Evolutionary conservation across 2,113 vertebrate species (phyloP).

Genomic region (Fulica atra): DNA sequence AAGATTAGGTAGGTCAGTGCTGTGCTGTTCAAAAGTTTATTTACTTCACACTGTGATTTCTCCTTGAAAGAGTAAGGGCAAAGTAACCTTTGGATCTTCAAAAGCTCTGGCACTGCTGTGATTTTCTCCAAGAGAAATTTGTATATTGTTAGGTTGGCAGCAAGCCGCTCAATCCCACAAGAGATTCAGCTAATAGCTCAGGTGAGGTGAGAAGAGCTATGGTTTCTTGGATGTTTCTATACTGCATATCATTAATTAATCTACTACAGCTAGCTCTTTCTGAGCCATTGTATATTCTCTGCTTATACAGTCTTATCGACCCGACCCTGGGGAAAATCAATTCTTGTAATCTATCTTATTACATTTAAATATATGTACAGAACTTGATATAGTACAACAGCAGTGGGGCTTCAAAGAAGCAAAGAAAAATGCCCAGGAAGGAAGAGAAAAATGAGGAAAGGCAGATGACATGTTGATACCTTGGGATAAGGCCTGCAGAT

Average conservation of each 20-base stretch:
- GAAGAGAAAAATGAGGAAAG: not conserved
- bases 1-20: constrained; percentile 18
- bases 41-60: constrained; percentile 50
- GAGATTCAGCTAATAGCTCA: constrained; percentile 35
- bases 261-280: constrained; percentile 16
- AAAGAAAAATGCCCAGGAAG: not conserved
- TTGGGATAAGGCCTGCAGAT: not conserved
- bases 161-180: not conserved
- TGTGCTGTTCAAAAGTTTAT: constrained; percentile 24
- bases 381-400: not conserved
- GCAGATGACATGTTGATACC: not conserved
- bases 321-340: constrained; percentile 60
- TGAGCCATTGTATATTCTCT: not conserved
- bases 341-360: constrained; percentile 63
- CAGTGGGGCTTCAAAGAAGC: not conserved
- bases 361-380: constrained; percentile 71
- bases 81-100: constrained; percentile 47
- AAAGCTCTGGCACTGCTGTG: constrained; percentile 40
- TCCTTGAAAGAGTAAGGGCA: constrained; percentile 44
- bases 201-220: constrained; percentile 31
- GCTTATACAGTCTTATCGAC: constrained; percentile 62
- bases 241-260: constrained; percentile 72
- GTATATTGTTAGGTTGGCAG: constrained; percentile 40
- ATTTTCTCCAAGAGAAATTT: constrained; percentile 35
- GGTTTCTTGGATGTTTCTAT: constrained; percentile 14